Evolutionary conservation across 2,888 invertebrate species (phyloP).

Genomic region (Fabriciana adippe): DNA sequence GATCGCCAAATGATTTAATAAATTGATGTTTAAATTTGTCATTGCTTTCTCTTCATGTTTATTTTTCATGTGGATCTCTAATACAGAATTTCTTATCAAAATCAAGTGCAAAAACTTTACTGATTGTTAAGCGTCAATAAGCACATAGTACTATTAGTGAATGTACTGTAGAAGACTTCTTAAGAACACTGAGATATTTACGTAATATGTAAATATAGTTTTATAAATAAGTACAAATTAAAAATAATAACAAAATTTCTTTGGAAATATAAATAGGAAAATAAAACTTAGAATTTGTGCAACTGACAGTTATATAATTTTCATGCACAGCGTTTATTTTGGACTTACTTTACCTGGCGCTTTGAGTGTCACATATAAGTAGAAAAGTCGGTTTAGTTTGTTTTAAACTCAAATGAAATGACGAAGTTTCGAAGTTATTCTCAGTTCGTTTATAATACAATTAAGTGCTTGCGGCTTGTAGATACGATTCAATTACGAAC

Average conservation of each 20-base stretch:
- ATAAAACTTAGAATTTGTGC: neutral
- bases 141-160: too few species aligned
- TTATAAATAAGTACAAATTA: neutral
- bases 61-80: too few species aligned
- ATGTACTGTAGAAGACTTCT: too few species aligned
- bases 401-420: slow-evolving; percentile 62
- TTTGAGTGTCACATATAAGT: slow-evolving; percentile 32
- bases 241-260: neutral
- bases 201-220: too few species aligned
- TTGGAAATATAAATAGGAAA: slow-evolving; percentile 1
- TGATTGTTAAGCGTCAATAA: too few species aligned
- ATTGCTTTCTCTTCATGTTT: too few species aligned
- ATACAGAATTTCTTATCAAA: too few species aligned
- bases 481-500: slow-evolving; percentile 63
- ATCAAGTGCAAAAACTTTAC: too few species aligned
- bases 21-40: too few species aligned
- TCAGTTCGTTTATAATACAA: slow-evolving; percentile 63
- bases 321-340: slow-evolving; percentile 20
- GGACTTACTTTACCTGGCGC: slow-evolving; percentile 21
- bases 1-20: too few species aligned
- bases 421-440: slow-evolving; percentile 64
- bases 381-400: slow-evolving; percentile 34
- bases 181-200: too few species aligned
- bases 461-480: slow-evolving; percentile 61
- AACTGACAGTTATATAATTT: slow-evolving; percentile 15